Evolutionary conservation across 2,797 vertebrate genomes (phyloP).

Genomic region (Lepilemur ruficaudatus): DNA sequence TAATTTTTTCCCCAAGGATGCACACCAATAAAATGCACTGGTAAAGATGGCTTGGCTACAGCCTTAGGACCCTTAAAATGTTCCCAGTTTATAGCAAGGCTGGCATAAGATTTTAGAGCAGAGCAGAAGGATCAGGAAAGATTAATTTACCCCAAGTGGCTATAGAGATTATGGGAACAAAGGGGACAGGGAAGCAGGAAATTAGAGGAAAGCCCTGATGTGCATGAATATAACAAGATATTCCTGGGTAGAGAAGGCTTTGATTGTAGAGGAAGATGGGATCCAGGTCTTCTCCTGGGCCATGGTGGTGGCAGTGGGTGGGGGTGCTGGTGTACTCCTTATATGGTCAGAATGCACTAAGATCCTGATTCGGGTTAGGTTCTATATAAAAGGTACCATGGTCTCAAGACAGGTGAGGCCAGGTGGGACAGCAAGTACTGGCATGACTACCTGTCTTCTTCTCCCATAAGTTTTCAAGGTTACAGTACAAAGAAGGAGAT

Average conservation of each 20-base stretch:
- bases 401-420: background rate
- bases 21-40: background rate
- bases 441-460: background rate
- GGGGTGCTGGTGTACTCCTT: background rate
- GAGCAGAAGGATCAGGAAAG: background rate
- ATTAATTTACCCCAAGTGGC: background rate
- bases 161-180: background rate
- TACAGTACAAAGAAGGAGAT: background rate
- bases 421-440: background rate
- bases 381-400: background rate
- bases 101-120: background rate
- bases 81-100: background rate
- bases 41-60: background rate
- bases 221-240: background rate
- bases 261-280: background rate
- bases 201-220: background rate
- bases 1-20: background rate
- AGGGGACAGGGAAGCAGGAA: background rate
- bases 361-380: background rate
- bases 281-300: background rate
- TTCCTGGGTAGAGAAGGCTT: background rate
- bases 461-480: background rate
- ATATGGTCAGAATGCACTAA: background rate
- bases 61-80: background rate
- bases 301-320: background rate